Percentiles rank a stretch among this genome's conserved stretches.
These are phyloP conservation scores for Ectemnius cavifrons DNA, from an alignment of 2,888 invertebrate genomes.

Conservation along the genomic window DNA sequence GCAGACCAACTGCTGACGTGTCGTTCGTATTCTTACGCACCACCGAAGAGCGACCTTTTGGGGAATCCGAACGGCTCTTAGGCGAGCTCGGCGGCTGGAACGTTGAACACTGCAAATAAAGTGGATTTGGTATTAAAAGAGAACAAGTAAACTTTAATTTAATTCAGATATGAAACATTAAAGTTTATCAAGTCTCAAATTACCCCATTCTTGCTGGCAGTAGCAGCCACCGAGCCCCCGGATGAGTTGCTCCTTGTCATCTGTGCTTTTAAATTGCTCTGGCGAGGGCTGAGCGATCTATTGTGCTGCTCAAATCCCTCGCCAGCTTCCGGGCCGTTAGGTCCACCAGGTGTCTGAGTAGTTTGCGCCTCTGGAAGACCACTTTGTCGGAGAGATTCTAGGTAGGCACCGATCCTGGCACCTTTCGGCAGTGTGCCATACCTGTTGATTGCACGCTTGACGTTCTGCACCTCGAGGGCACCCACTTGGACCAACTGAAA, in stretches of 20 bases:
- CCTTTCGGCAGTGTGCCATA: constrained; percentile 98
- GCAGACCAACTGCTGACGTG: constrained; percentile 76
- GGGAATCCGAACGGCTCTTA: constrained; percentile 73
- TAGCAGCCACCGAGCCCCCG: constrained; percentile 82
- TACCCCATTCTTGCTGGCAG: too few relatives aligned
- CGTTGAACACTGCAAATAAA: constrained; percentile 44
- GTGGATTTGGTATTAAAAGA: too few relatives aligned
- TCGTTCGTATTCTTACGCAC: constrained; percentile 74
- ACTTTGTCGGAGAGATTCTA: constrained; percentile 94
- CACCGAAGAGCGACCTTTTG: constrained; percentile 21
- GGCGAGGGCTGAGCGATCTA: constrained; percentile 83
- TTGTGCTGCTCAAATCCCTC: constrained; percentile 74
- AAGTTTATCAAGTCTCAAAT: too few relatives aligned
- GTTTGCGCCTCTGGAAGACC: constrained; percentile 80
- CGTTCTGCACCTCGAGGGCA: constrained; percentile 96
- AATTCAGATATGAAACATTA: too few relatives aligned
- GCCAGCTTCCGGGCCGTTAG: constrained; percentile 55
- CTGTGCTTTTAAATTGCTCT: constrained; percentile 83
- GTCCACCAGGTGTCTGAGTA: constrained; percentile 50
- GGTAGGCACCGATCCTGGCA: constrained; percentile 96
- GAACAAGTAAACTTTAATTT: too few relatives aligned
- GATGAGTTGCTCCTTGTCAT: constrained; percentile 95
- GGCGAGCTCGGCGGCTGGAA: constrained; percentile 82
- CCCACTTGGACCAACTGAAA: constrained; percentile 88
- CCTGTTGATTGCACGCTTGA: constrained; percentile 94